These are phyloP conservation scores for Scolopax mira DNA, from an alignment of 2,113 vertebrate species.

Conservation along the genomic window DNA sequence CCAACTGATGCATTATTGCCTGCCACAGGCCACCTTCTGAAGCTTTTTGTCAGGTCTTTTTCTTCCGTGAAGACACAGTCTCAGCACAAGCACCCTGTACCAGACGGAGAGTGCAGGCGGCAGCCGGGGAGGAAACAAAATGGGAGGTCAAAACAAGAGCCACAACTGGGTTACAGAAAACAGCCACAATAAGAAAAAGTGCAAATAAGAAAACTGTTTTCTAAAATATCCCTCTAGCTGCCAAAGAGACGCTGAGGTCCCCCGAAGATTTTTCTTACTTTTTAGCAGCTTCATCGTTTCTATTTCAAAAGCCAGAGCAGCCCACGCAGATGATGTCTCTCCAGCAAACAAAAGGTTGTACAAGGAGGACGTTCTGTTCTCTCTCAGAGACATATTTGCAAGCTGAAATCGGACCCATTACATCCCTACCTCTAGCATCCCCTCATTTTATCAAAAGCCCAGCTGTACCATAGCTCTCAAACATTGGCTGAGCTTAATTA, in stretches of 20 bases:
- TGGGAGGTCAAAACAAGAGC: not conserved
- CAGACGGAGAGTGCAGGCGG: fast-evolving
- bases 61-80: not conserved
- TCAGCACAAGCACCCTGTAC: not conserved
- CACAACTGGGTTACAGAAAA: not conserved
- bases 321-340: fast-evolving
- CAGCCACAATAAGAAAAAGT: not conserved
- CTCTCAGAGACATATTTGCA: not conserved
- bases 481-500: not conserved
- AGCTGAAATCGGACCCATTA: not conserved
- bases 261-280: not conserved
- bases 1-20: not conserved
- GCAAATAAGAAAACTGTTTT: not conserved
- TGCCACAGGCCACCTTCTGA: not conserved
- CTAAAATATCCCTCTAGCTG: not conserved
- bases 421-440: not conserved
- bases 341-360: not conserved
- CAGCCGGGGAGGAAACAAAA: not conserved
- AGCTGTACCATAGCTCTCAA: not conserved
- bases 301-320: not conserved
- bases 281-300: not conserved
- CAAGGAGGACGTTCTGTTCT: not conserved
- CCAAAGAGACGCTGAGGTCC: not conserved
- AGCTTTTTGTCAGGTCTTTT: not conserved
- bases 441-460: not conserved